Evolutionary conservation across 2,113 vertebrate species (phyloP), one percentile per base, ranked within the genome.

Genomic region (Dicrurus megarhynchus): DNA sequence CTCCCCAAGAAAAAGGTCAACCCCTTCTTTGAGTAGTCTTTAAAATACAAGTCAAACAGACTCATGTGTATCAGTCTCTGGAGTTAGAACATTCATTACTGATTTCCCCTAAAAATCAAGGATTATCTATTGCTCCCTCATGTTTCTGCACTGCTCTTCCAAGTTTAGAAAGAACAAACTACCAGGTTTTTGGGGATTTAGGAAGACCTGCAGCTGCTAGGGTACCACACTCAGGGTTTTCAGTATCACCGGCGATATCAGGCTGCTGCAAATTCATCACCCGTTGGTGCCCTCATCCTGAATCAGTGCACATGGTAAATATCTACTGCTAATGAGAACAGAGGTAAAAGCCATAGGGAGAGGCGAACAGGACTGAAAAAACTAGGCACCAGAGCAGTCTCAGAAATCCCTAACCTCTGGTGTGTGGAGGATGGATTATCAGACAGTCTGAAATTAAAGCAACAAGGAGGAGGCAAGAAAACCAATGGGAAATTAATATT

Each of bases 401-500:
- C n/a, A 56, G 79, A 86, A 86, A 68, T 52, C 35, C 3, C 26
- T 1, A 4, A 4, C 6, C 35, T 86, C 83, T 84, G 33, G 5
- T 65, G 22, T 30, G 37, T 11, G 12, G 13, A 80, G 44, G 60
- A 86, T 37, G 52, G 39, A 82, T 85, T 89, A 57, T 35, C 30
- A 88, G 18, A 23, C 23, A 41, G n/a, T 20, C 64, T 83, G 57
- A 80, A 82, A 91, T 49, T 76, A 94, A 60, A 90, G 55, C 67
- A 90, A 71, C 10, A 19, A 86, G 60, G 4, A 80, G 33, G 16
- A 35, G 16, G 56, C 35, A 92, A 68, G 83, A 78, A 88, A 93
- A 78, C 61, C 64, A 88, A 87, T 5, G 33, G 80, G 55, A 95
- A 92, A 93, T 76, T n/a, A 91, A 24, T 84, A 84, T 77, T 95